Conservation (phyloP, 1,140 invertebrate species). For the Magallana angulata region DNA sequence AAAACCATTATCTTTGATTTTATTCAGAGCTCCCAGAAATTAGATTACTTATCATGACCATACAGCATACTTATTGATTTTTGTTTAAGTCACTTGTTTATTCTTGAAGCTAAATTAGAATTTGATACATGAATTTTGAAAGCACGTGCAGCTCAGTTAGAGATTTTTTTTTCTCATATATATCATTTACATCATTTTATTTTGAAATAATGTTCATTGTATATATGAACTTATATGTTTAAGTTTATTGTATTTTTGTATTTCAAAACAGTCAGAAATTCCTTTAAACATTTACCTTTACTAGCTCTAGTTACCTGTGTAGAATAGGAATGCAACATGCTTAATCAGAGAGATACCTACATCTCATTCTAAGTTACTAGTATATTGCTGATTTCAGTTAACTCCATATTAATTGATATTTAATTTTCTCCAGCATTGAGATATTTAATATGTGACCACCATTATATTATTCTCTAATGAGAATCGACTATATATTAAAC, state of each 20-base stretch:
- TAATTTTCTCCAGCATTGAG: neutral
- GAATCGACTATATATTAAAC: neutral
- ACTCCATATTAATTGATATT: constrained; percentile 12
- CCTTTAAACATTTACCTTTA: neutral
- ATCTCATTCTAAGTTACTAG: neutral
- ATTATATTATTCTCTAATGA: neutral
- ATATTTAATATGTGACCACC: neutral
- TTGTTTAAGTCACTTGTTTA: constrained; percentile 4
- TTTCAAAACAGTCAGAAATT: neutral
- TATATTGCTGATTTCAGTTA: neutral
- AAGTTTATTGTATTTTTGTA: neutral
- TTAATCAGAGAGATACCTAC: neutral
- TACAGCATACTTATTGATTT: neutral
- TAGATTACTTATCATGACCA: neutral
- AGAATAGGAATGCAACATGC: constrained; percentile 4
- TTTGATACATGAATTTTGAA: neutral
- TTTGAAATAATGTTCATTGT: constrained; percentile 1
- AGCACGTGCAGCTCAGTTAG: too few species aligned
- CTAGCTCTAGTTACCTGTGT: neutral
- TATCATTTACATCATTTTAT: neutral
- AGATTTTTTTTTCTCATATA: neutral
- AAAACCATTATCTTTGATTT: neutral
- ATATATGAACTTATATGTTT: neutral
- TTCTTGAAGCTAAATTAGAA: neutral
- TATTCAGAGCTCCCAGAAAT: neutral